A percentile compares a stretch with the other conserved stretches of the same genome.
Evolutionary conservation across 2,797 vertebrate species (phyloP).

Genomic region (Amniataba percoides): DNA sequence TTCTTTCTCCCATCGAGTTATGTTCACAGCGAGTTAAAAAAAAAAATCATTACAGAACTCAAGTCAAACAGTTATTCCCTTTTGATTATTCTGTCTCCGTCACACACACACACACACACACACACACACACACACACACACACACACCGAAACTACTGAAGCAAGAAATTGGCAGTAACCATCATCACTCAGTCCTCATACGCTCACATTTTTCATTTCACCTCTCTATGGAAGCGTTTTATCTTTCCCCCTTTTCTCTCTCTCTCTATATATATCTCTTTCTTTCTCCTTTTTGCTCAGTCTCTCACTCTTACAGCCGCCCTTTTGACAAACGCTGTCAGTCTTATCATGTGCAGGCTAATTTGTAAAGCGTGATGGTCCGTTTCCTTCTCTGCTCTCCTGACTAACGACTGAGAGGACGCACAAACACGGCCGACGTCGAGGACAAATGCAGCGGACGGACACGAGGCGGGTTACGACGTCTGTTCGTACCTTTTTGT

Average conservation of each 20-base stretch:
- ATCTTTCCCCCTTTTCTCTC: conserved; percentile 14
- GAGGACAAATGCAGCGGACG: background rate
- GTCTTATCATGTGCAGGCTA: conserved; percentile 31
- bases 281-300: conserved; percentile 13
- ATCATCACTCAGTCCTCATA: conserved; percentile 40
- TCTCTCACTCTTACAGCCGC: conserved; percentile 33
- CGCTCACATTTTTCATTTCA: conserved; percentile 42
- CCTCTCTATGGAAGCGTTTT: conserved; percentile 39
- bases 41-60: conserved; percentile 12
- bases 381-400: conserved; percentile 40
- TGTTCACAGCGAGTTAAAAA: conserved; percentile 13
- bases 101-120: conserved; percentile 7
- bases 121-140: background rate
- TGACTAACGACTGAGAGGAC: conserved; percentile 24
- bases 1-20: conserved; percentile 7
- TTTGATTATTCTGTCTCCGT: conserved; percentile 36
- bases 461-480: background rate
- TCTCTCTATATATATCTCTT: conserved; percentile 15
- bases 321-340: conserved; percentile 44
- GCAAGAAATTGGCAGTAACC: conserved; percentile 65
- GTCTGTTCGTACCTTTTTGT: conserved; percentile 66
- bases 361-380: conserved; percentile 58
- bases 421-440: background rate
- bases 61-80: conserved; percentile 29
- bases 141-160: conserved; percentile 44